Percentiles rank a stretch among this genome's conserved stretches.
Evolutionary conservation across 1,140 invertebrate genomes (phyloP).

Genomic region (Sminthurides bifidus): DNA sequence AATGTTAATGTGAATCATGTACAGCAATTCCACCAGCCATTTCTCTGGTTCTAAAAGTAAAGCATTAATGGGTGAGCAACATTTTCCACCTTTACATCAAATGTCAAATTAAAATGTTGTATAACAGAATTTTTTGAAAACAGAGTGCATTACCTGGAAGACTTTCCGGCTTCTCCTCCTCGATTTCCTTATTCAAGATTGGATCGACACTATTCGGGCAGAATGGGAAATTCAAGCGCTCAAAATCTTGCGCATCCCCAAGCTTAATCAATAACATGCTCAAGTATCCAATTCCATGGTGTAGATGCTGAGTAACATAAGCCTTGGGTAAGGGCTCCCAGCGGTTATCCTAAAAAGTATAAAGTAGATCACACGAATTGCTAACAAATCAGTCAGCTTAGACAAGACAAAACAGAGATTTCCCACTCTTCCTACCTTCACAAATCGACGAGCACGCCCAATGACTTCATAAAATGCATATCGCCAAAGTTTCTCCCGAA

Average conservation of each 20-base stretch:
- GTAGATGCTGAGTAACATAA: conserved; percentile 18
- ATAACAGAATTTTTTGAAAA: too few relatives aligned
- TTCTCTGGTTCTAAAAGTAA: conserved; percentile 6
- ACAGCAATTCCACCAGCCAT: conserved; percentile 16
- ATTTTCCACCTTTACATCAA: background rate
- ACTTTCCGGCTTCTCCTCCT: too few relatives aligned
- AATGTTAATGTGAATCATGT: conserved; percentile 20
- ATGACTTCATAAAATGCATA: conserved; percentile 21
- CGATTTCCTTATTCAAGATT: background rate
- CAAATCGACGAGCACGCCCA: conserved; percentile 11
- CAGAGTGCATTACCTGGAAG: too few relatives aligned
- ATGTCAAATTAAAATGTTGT: background rate
- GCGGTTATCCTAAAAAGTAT: conserved; percentile 8
- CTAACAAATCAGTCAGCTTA: too few relatives aligned
- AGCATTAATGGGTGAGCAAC: background rate
- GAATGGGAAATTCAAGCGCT: background rate
- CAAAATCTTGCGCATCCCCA: conserved; percentile 4
- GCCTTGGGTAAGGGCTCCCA: conserved; percentile 8
- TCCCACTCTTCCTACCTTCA: too few relatives aligned
- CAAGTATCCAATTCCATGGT: conserved; percentile 17
- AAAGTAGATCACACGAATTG: background rate
- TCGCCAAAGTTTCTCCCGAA: conserved; percentile 24
- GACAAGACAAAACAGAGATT: too few relatives aligned
- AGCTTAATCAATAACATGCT: conserved; percentile 21
- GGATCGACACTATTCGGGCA: conserved; percentile 8